phyloP scores from a whole-genome alignment of 2,113 vertebrate species.

The Cephalopterus ornatus region DNA sequence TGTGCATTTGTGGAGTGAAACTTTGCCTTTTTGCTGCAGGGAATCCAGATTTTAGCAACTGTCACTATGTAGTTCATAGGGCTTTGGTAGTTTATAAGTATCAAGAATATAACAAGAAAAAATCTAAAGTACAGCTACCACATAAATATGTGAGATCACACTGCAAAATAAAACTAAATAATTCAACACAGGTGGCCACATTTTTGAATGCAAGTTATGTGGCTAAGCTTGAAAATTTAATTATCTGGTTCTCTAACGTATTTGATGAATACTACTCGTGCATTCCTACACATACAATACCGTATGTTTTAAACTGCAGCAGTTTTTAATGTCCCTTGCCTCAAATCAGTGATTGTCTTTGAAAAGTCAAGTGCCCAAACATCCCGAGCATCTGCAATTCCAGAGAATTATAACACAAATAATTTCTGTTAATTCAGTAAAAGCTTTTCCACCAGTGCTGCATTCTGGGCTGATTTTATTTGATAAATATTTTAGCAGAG shows the following conservation, averaged over 20 bases:
- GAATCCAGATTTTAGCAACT: not conserved
- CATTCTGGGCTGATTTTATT: not conserved
- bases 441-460: not conserved
- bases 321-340: not conserved
- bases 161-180: not conserved
- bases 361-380: not conserved
- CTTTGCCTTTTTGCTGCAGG: not conserved
- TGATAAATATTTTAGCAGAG: not conserved
- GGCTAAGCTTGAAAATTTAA: not conserved
- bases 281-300: not conserved
- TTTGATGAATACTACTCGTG: not conserved
- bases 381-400: not conserved
- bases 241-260: not conserved
- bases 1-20: not conserved
- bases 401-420: not conserved
- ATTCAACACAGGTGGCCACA: not conserved
- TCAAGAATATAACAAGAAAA: not conserved
- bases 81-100: not conserved
- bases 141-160: not conserved
- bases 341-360: not conserved
- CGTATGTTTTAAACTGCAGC: not conserved
- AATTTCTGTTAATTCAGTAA: not conserved
- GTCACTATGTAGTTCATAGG: not conserved
- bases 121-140: not conserved
- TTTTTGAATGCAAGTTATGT: not conserved